Base-by-base conservation (phyloP, 2,113 vertebrate genomes). In the Vulpes lagopus region DNA sequence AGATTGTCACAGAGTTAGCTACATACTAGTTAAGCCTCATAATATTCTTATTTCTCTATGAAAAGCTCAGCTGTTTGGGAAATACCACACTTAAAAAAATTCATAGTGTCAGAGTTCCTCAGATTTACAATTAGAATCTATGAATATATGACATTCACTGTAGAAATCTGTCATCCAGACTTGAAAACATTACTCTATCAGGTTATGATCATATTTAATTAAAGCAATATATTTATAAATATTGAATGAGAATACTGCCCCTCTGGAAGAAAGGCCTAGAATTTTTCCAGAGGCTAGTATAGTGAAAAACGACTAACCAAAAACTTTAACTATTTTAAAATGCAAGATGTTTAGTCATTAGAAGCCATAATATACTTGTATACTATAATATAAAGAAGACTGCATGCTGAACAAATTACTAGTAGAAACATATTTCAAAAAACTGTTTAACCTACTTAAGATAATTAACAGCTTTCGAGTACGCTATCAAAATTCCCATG, bases 381-480 rank as follows among this genome's bases (percentile, higher is more conserved):
- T 69, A 43, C 62, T 89, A 76, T 76, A 95, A 90, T 67, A 73
- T 94, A 60, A 85, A 82, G 96, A 95, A 60, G 22, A 43, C 51
- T 86, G 73, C 73, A 73, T 96, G 73, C 84, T 96, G 94, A 97
- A 76, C 65, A 92, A 95, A 90, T 95, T 96, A 69, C 94, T 92
- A 89, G 8, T 64, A 60, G 97, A 94, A 96, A 98, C 60, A 67
- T 71, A 93, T 97, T 97, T 97, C 69, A 94, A 91, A 89, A 89
- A 98, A 96, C 91, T 96, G 80, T 96, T 97, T 89, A 97, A 86
- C 38, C 93, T 97, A 93, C 93, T 98, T 98, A 97, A 97, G 91
- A 95, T 96, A 97, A 96, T 98, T 94, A 97, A 96, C 82, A 96
- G 80, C 82, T 97, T 96, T 97, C n/a, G 86, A 98, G 93, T 94